These are phyloP conservation scores for Eueremaeus valkanovi DNA, from an alignment of 2,888 invertebrate species.

Conservation along the genomic window DNA sequence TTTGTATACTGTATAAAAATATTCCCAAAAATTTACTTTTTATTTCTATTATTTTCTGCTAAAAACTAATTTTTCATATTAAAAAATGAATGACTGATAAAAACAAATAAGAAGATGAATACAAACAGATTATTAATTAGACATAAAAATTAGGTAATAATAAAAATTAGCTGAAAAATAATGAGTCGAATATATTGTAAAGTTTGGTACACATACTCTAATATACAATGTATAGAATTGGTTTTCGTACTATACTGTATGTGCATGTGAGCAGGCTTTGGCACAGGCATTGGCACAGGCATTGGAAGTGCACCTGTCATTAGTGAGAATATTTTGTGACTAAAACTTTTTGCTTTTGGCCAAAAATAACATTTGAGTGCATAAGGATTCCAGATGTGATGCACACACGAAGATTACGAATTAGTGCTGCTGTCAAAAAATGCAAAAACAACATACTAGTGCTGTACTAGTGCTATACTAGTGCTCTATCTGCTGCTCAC, in stretches of 20 bases:
- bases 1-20: not conserved
- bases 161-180: not conserved
- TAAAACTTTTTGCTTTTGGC: slow-evolving; percentile 28
- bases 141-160: not conserved
- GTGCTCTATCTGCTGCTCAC: not conserved
- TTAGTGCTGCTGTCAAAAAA: slow-evolving; percentile 32
- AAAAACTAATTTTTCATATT: slow-evolving; percentile 29
- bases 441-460: slow-evolving; percentile 31
- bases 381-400: slow-evolving; percentile 36
- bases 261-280: not conserved
- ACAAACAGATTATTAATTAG: slow-evolving; percentile 18
- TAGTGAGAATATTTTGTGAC: slow-evolving; percentile 24
- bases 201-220: no score
- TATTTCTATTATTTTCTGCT: not conserved
- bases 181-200: not conserved
- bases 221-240: no score
- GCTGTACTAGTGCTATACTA: not conserved
- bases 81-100: not conserved
- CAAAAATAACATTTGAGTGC: slow-evolving; percentile 29
- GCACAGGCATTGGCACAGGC: not conserved
- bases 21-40: not conserved
- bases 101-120: slow-evolving; percentile 1
- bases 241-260: not conserved
- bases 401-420: slow-evolving; percentile 27
- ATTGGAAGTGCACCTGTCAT: slow-evolving; percentile 18